Base-by-base conservation (phyloP, 1,140 invertebrate genomes). In the Bombus confusus region DNA sequence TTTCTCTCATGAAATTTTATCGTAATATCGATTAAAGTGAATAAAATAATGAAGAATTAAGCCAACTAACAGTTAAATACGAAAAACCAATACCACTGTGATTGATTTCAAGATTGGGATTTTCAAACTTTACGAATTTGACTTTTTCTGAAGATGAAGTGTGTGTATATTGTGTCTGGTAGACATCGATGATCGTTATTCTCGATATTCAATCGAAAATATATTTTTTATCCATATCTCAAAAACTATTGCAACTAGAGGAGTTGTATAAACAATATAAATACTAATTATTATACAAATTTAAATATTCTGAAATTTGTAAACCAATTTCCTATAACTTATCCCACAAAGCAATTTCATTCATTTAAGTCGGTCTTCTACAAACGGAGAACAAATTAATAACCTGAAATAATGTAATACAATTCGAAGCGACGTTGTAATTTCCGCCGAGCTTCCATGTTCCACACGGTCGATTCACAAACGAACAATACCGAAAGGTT, bases 401-500 rank as follows among this genome's bases (percentile, higher is more conserved):
- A 10, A 28, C 9, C 18, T 1, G 43, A 62, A 84, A 34, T 43
- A 59, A 41, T 15, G 22, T 80, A 84, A 74, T 66, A n/a, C n/a
- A 59, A 89, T 74, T 62, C 39, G 68, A 76, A 77, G 47, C 47
- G 37, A 66, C 37, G 25, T 34, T 37, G 78, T 80, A 88, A 86
- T 85, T 88, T 89, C 64, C 34, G 52, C 59, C 25, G 72, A 25
- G 62, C 57, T 59, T 34, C 52, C 83, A 13, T 43, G 71, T 88
- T 79, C 5, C 31, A 43, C 37, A 71, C 87, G 57, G 43, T 68
- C 15, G 74, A 66, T 41, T 59, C 66, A 59, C 72, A 41, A 83
- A 84, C 86, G 86, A 81, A 78, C 74, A 80, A 52, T 68, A 76
- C 72, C 22, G 80, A 86, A 83, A 89, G 80, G 76, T 89, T 89